phyloP scores from a whole-genome alignment of 1,140 invertebrate genomes.

The Harlomillsia oculata region DNA sequence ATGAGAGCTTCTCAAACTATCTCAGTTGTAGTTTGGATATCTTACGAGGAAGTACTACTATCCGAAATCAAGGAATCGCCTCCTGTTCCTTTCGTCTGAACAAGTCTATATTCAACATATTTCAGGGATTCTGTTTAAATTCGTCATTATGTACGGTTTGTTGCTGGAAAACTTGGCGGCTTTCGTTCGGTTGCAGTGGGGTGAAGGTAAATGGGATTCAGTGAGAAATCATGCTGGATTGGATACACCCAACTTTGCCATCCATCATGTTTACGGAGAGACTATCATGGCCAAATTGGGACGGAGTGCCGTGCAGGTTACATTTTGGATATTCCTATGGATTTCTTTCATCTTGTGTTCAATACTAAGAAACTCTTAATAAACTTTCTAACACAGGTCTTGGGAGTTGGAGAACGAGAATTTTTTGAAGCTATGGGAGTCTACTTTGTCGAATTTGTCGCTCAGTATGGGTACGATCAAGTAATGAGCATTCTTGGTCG shows the following conservation, averaged over 20 bases:
- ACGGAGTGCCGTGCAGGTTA: conserved; percentile 71
- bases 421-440: conserved; percentile 86
- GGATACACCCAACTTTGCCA: conserved; percentile 75
- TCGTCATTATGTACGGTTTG: conserved; percentile 74
- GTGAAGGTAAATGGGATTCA: conserved; percentile 83
- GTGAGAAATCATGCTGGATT: conserved; percentile 68
- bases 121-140: neutral
- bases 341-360: neutral
- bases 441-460: conserved; percentile 78
- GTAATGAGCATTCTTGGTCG: conserved; percentile 79
- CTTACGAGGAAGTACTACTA: too few species aligned
- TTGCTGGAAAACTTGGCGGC: conserved; percentile 84
- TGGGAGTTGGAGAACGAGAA: conserved; percentile 66
- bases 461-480: conserved; percentile 86
- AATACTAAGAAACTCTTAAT: neutral
- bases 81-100: too few species aligned
- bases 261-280: conserved; percentile 87
- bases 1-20: too few species aligned
- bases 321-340: conserved; percentile 1
- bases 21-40: too few species aligned
- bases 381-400: conserved; percentile 5
- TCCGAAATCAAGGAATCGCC: too few species aligned
- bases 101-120: neutral
- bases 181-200: conserved; percentile 78
- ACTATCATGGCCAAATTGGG: conserved; percentile 71